Evolutionary conservation across 2,888 invertebrate genomes (phyloP).

Genomic region (Molanna angustata): DNA sequence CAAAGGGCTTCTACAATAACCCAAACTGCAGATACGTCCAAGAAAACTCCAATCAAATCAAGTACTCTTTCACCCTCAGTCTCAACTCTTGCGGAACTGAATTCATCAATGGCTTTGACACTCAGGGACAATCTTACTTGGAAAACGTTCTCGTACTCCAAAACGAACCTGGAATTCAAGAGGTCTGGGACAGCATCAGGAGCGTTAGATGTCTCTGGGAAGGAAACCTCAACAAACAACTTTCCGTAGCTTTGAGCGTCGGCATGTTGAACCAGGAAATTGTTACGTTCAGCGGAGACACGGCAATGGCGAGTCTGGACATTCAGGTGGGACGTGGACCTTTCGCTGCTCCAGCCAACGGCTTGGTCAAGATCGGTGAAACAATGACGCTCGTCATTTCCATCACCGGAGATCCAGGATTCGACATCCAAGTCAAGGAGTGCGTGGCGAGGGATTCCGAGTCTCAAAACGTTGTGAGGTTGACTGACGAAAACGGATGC

Average conservation of each 20-base stretch:
- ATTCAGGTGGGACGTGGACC: slow-evolving; percentile 76
- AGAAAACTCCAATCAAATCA: slow-evolving; percentile 65
- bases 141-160: slow-evolving; percentile 76
- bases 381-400: slow-evolving; percentile 77
- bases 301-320: slow-evolving; percentile 74
- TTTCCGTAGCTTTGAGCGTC: slow-evolving; percentile 71
- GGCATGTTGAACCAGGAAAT: slow-evolving; percentile 79
- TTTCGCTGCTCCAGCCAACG: slow-evolving; percentile 71
- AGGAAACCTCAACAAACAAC: slow-evolving; percentile 72
- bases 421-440: slow-evolving; percentile 74
- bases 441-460: slow-evolving; percentile 72
- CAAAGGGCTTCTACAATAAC: slow-evolving; percentile 69
- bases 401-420: slow-evolving; percentile 75
- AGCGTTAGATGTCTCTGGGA: slow-evolving; percentile 79
- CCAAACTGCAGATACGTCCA: slow-evolving; percentile 71
- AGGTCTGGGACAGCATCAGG: slow-evolving; percentile 77
- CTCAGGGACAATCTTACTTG: slow-evolving; percentile 73
- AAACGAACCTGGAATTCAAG: slow-evolving; percentile 73
- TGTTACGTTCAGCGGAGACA: slow-evolving; percentile 82
- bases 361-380: slow-evolving; percentile 78
- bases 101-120: slow-evolving; percentile 74
- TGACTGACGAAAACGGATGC: slow-evolving; percentile 76
- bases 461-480: slow-evolving; percentile 61
- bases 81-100: slow-evolving; percentile 75
- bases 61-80: slow-evolving; percentile 71